Percentiles rank a stretch among this genome's conserved stretches.
Evolutionary conservation across 2,888 invertebrate genomes (phyloP).

Genomic region (Tetragonisca angustula): DNA sequence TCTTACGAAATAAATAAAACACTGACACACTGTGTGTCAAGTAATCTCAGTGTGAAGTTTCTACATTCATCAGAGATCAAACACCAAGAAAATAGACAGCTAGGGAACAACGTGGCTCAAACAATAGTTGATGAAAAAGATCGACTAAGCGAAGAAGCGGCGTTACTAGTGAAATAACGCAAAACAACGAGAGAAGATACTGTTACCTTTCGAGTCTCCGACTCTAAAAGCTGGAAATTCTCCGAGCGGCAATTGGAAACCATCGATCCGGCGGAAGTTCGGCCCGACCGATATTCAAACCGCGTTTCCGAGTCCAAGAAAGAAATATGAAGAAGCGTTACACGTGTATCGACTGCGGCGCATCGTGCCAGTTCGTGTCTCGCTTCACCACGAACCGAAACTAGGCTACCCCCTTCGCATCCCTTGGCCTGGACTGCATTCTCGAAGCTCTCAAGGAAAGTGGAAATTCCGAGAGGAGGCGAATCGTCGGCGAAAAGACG

Average conservation of each 20-base stretch:
- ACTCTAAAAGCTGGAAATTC: background rate
- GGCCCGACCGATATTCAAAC: conserved; percentile 37
- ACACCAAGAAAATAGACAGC: background rate
- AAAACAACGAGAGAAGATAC: no score
- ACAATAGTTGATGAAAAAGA: background rate
- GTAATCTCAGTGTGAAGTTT: background rate
- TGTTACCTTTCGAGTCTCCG: background rate
- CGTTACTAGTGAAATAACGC: background rate
- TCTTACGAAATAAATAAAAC: background rate
- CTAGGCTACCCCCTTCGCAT: conserved; percentile 45
- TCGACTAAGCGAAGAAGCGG: no score
- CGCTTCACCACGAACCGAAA: conserved; percentile 42
- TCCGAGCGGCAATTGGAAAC: background rate
- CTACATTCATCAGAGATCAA: background rate
- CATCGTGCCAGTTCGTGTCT: conserved; percentile 37
- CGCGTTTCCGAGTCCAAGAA: conserved; percentile 40
- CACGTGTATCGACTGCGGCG: conserved; percentile 53
- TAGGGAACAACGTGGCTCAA: background rate
- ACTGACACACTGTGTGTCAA: no score
- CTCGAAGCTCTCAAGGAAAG: conserved; percentile 56
- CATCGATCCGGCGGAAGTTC: conserved; percentile 39
- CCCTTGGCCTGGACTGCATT: background rate
- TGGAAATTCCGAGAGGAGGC: conserved; percentile 45
- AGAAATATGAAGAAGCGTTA: conserved; percentile 53
- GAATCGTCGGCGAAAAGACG: background rate